Base-by-base conservation (phyloP, 1,140 invertebrate species). In the Bombyx mandarina region DNA sequence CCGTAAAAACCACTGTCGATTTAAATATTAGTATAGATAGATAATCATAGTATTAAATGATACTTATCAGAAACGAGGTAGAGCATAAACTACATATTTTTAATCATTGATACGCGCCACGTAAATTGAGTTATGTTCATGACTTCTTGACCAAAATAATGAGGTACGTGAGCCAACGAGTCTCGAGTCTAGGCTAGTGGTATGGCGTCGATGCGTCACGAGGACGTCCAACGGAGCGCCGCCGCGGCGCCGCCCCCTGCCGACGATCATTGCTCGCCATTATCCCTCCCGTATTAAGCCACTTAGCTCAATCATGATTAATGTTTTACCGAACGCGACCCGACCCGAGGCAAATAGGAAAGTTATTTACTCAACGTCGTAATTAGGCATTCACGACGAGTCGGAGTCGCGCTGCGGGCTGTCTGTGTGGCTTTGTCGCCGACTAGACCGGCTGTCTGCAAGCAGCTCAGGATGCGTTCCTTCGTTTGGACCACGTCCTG, bases 241-340 rank as follows among this genome's bases (percentile, higher is more conserved):
- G 61, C 60, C 47, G 50, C 70, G 79, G 77, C 82, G 82, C 80
- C 82, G 77, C 73, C 80, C 76, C 83, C 83, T 71, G 69, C 68
- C 61, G 74, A 64, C 69, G 76, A 83, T 86, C 81, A 79, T 82
- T 79, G 80, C 77, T 72, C 65, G 73, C 73, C 76, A 82, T 86
- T 83, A 82, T 75, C 78, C 81, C 72, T 68, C 77, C 79, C 70
- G 76, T 83, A 86, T 86, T 84, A 82, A 85, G 82, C 83, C 83
- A 87, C 83, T 87, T 87, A 87, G 80, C 73, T 85, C 83, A 87
- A 87, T 87, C 83, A 87, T 87, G 83, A 87, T 87, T 87, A 87
- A 87, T 87, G 83, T 82, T 84, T 77, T 71, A 77, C 77, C 72
- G 79, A 83, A 82, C 76, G 73, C 79, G 71, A 80, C 71, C 69